Conservation (phyloP, 2,113 vertebrate species). For the Hippocampus mohnikei region DNA sequence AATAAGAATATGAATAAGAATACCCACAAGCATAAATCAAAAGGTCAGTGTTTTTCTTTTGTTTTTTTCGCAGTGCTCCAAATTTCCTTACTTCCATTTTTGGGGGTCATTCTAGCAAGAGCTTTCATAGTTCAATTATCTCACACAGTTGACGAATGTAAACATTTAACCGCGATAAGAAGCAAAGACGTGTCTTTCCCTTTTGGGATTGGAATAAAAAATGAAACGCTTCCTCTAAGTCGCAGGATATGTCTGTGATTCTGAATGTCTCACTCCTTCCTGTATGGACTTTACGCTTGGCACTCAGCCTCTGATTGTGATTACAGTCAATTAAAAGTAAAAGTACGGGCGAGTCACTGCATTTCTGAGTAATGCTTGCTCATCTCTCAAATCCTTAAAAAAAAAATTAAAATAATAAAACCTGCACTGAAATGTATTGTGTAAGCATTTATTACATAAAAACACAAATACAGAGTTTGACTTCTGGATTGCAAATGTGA, state of each 20-base stretch:
- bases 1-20: no score
- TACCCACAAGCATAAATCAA: not conserved
- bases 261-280: slow-evolving; percentile 39
- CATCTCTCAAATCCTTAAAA: not conserved
- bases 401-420: not conserved
- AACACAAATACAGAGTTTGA: not conserved
- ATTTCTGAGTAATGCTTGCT: not conserved
- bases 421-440: not conserved
- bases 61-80: not conserved
- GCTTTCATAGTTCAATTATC: not conserved
- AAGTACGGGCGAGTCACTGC: not conserved
- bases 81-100: not conserved
- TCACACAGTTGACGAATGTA: not conserved
- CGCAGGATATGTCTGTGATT: slow-evolving; percentile 52
- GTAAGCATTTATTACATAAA: slow-evolving; percentile 14
- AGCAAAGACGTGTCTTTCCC: slow-evolving; percentile 10
- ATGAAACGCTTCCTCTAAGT: slow-evolving; percentile 31
- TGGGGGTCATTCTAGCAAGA: not conserved
- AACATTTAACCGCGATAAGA: accelerated
- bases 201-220: slow-evolving; percentile 2
- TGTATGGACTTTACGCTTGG: slow-evolving; percentile 54
- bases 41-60: not conserved
- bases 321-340: not conserved
- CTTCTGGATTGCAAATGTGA: not conserved
- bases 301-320: slow-evolving; percentile 10